Base-by-base conservation (phyloP, 1,140 invertebrate species). In the Rhagoletis zephyria region DNA sequence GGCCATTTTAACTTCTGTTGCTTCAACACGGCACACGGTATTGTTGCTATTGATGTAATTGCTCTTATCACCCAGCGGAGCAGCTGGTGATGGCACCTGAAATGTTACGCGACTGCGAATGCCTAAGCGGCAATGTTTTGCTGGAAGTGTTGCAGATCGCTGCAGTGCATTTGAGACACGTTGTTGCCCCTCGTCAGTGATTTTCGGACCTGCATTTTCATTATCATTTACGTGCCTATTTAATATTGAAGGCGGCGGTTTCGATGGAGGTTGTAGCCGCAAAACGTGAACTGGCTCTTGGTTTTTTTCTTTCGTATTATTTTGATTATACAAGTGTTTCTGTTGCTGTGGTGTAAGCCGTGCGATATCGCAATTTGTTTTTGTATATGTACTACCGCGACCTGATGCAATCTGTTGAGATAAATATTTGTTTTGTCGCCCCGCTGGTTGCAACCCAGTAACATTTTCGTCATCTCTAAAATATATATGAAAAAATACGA, bases 1-100 rank as follows among this genome's bases (percentile, higher is more conserved):
- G 86, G 97, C 97, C 97, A 98, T 97, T 91, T 96, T 97, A 94
- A 97, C 96, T 94, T 96, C 96, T 92, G 85, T 81, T 81, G 77
- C 64, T 86, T 87, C 9, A 56, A 30, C 45, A 16, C 10, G 56
- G 14, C 64, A 61, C 6, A 70, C 51, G 48, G n/a, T 70, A 19
- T 45, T 61, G n/a, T 65, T 88, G 40, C 42, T 88, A 40, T 87
- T 88, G 12, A 88, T 77, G 59, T 88, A 89, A 85, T 74, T 90
- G 40, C 59, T 81, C n/a, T 87, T 45, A 48, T 88, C 67, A 63
- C 65, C 56, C 10, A 60, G 63, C 40, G 74, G 74, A 63, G 65
- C 63, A 19, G 48, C 45, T 87, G 16, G 30, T 42, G 81, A 81
- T 60, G 90, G 89, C 7, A 91, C 89, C 87, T 90, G 89, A 70